These are phyloP conservation scores for Oikopleura dioica DNA, from an alignment of 23 tunicate genomes.

Conservation along the genomic window DNA sequence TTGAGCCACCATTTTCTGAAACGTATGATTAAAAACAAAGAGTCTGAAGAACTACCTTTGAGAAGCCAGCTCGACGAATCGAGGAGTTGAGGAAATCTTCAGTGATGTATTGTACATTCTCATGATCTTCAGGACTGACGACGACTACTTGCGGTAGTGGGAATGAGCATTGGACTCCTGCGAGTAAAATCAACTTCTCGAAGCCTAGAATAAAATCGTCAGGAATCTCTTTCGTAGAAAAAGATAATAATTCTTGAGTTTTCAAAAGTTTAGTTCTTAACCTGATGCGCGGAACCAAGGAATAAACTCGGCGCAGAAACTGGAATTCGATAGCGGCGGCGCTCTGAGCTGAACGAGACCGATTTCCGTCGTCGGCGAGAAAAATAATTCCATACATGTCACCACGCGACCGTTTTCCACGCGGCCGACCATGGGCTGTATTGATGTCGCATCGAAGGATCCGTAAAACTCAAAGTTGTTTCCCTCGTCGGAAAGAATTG, in stretches of 20 bases:
- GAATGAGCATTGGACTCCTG: not conserved
- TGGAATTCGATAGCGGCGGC: not conserved
- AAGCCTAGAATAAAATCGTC: not conserved
- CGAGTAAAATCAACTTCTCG: not conserved
- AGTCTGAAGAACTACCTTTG: too few species aligned
- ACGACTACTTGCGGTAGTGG: not conserved
- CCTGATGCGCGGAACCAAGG: not conserved
- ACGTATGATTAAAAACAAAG: too few species aligned
- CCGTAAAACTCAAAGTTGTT: not conserved
- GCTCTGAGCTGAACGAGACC: not conserved
- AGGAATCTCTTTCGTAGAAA: too few species aligned
- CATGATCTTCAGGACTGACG: not conserved
- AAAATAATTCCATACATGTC: slow-evolving; percentile 6
- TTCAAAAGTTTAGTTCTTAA: not conserved
- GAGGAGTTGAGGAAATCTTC: not conserved
- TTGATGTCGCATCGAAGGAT: not conserved
- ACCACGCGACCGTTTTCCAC: not conserved
- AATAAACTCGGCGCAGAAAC: not conserved
- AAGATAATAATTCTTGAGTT: not conserved
- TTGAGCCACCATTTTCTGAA: too few species aligned
- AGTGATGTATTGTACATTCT: not conserved
- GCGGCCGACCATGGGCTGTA: slow-evolving; percentile 4
- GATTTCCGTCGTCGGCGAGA: not conserved
- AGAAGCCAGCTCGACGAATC: not conserved
- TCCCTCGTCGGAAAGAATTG: not conserved